Conservation (phyloP, 1,140 invertebrate genomes). For the Drosophila sproati region DNA sequence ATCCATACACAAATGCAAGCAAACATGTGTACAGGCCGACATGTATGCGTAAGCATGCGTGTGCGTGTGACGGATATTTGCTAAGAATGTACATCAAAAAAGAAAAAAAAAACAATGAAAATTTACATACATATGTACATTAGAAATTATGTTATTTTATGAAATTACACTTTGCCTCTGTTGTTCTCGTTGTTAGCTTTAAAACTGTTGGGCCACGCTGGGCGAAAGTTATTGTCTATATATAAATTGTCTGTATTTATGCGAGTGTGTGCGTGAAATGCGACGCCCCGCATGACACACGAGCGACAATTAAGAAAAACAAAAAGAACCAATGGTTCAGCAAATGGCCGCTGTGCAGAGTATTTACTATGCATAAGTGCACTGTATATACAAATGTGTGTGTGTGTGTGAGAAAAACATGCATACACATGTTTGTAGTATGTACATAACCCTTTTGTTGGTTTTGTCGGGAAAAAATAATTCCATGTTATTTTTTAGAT, state of each 20-base stretch:
- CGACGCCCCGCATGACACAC: constrained; percentile 40
- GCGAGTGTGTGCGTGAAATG: constrained; percentile 15
- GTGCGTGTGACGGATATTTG: constrained; percentile 7
- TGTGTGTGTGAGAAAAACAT: constrained; percentile 14
- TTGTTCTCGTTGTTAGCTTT: constrained; percentile 18
- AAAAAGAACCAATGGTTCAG: constrained; percentile 1
- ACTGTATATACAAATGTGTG: not conserved
- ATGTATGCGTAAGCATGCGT: not conserved
- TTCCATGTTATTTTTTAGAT: constrained; percentile 14
- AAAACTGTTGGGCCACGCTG: constrained; percentile 36
- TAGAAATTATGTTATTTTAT: constrained; percentile 35
- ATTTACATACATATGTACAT: constrained; percentile 39
- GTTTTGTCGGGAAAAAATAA: constrained; percentile 4
- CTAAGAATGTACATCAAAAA: constrained; percentile 18
- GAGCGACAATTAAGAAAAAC: constrained; percentile 21
- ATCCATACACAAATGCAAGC: not conserved
- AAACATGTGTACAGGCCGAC: not conserved
- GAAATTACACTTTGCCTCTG: constrained; percentile 50
- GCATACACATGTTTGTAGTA: constrained; percentile 2
- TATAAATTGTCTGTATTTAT: constrained; percentile 20
- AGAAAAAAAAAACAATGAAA: constrained; percentile 18
- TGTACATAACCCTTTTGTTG: constrained; percentile 4
- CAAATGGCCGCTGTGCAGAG: constrained; percentile 17
- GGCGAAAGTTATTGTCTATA: constrained; percentile 51
- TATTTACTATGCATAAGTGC: constrained; percentile 30